phyloP scores from a whole-genome alignment of 2,797 vertebrate species.

The Rhinophrynus dorsalis region DNA sequence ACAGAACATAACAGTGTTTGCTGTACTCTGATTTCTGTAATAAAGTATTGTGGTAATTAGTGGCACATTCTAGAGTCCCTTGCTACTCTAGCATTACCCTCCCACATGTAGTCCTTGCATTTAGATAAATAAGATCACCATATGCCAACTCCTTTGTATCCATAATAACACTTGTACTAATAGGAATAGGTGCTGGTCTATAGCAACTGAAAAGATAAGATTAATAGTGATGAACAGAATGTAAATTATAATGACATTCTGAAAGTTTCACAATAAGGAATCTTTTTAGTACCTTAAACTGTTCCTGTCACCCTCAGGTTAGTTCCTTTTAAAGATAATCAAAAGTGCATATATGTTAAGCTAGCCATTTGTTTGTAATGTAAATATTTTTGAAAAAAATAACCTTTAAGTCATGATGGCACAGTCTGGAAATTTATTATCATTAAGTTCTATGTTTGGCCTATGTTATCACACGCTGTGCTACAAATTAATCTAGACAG shows the following conservation, averaged over 20 bases:
- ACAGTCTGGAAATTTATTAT: too few relatives aligned
- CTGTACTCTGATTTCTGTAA: not conserved
- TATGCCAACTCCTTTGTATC: conserved; percentile 4
- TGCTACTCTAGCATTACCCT: conserved; percentile 6
- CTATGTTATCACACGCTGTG: too few relatives aligned
- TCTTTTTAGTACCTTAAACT: too few relatives aligned
- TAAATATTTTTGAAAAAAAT: too few relatives aligned
- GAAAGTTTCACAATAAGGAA: conserved; percentile 16
- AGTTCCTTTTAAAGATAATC: too few relatives aligned
- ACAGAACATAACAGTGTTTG: conserved; percentile 2
- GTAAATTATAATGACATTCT: conserved; percentile 15
- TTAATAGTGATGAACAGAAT: conserved; percentile 13
- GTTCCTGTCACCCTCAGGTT: too few relatives aligned
- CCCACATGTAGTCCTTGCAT: conserved; percentile 15
- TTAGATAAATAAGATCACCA: conserved; percentile 6
- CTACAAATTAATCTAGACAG: too few relatives aligned
- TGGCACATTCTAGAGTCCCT: conserved; percentile 12
- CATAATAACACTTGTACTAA: conserved; percentile 3
- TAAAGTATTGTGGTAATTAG: conserved; percentile 19
- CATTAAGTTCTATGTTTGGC: too few relatives aligned
- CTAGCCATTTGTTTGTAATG: too few relatives aligned
- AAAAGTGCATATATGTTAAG: too few relatives aligned
- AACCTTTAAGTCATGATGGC: too few relatives aligned
- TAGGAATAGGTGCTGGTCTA: conserved; percentile 2
- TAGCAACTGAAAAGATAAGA: not conserved